Evolutionary conservation across 2,888 invertebrate species (phyloP), one percentile per base, ranked within the genome.

Genomic region (Branchipolynoe longqiensis): DNA sequence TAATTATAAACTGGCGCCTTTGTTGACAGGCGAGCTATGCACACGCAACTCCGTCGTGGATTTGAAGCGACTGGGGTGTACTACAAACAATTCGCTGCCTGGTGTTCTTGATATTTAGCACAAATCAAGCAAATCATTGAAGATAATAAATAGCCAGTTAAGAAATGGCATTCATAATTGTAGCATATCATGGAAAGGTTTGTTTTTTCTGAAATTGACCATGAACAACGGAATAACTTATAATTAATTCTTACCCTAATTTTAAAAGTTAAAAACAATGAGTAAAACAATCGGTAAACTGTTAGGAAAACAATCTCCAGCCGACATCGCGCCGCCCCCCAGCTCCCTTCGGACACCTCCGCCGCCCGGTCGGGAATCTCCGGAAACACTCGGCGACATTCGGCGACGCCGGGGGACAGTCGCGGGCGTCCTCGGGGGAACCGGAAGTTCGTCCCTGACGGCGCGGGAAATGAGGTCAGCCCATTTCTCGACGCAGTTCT

Each of bases 281-380:
- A 22, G 14, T 54, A 14, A 54, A 14, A 22, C 54, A 22, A 54
- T 54, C 22, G 22, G 54, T 22, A 14, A 54, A 22, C 22, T 54
- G 14, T 54, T 54, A 18, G 54, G 54, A 54, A 22, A 54, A 14
- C 14, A 14, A 14, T 54, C 14, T n/a, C n/a, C n/a, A n/a, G n/a
- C n/a, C n/a, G n/a, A n/a, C n/a, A n/a, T n/a, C 31, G 25, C 28
- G 78, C 25, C 78, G 28, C 78, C 78, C 28, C 48, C 31, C 6
- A 25, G 78, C 78, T 78, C 78, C 78, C 78, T 41, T 78, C 54
- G 78, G 78, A 78, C 48, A 78, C 78, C 78, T 78, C 54, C 41
- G 78, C 48, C 54, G 78, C 78, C 78, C 41, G 78, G 25, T 78
- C 78, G 78, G 78, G 78, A 78, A 48, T 48, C 78, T 78, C 78